Conservation (phyloP, 1,140 invertebrate species). For the Gonatopus flavifemur region DNA sequence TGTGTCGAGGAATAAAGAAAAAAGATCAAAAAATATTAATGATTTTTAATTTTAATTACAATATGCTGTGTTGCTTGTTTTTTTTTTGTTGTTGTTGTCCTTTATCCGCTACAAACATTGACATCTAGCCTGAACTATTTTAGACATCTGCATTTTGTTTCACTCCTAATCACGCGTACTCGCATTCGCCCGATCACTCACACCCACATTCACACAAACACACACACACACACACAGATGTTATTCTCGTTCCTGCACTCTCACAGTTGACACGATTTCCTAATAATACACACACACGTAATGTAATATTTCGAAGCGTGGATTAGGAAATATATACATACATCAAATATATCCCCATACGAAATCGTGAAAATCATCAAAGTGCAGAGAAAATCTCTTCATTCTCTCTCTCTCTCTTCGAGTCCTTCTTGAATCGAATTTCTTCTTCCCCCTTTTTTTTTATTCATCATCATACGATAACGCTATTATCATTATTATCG, state of each 20-base stretch:
- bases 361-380: background rate
- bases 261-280: background rate
- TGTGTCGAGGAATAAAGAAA: conserved; percentile 1
- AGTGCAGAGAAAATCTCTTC: conserved; percentile 1
- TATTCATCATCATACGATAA: conserved; percentile 36
- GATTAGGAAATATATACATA: no score
- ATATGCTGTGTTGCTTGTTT: conserved; percentile 47
- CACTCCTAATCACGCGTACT: conserved; percentile 37
- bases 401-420: conserved; percentile 3
- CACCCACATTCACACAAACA: background rate
- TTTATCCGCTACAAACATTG: conserved; percentile 57
- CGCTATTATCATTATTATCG: conserved; percentile 55
- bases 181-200: background rate
- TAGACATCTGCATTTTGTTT: conserved; percentile 54
- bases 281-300: no score
- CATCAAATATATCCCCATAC: no score
- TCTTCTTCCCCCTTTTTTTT: conserved; percentile 4
- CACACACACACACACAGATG: background rate
- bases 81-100: conserved; percentile 31
- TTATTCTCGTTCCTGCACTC: background rate
- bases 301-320: no score
- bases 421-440: background rate
- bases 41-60: conserved; percentile 54
- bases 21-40: conserved; percentile 34
- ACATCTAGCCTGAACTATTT: conserved; percentile 58